Base-by-base conservation (phyloP, 2,888 invertebrate genomes). In the Cataglyphis rosenhaueri region DNA sequence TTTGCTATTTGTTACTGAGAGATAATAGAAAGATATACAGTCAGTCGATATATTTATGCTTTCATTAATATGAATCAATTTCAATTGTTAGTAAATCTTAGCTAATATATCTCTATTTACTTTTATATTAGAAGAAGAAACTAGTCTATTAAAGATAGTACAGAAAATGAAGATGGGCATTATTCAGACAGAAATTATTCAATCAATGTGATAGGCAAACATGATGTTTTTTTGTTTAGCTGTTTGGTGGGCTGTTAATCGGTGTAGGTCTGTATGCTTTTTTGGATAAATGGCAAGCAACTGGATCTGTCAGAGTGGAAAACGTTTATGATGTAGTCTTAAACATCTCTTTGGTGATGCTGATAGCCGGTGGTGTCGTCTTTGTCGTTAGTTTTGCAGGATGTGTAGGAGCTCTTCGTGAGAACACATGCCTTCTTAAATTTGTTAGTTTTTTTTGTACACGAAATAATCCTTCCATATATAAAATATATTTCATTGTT, bases 311-410 rank as follows among this genome's bases (percentile, higher is more conserved):
- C 55, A 97, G 97, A 94, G 95, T 97, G 89, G 97, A 98, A 92
- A 98, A 97, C 73, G 96, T 99, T 15, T 98, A 98, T 93, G 98
- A 99, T 95, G 96, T 98, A 57, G 97, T 98, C 88, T 95, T 99
- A 78, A 98, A 99, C 94, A 97, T 99, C 90, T 98, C 98, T 35
- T 95, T 99, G 83, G 97, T 99, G 78, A 97, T 99, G 95, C 97
- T 98, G n/a, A 96, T 98, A 82, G 96, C 98, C 83, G 98, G 99
- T 3, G 97, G 97, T 48, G 97, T 98, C 9, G 97, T 99, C n/a
- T 99, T 99, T 95, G 96, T 98, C 73, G 98, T 99, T 76, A 98
- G 98, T 94, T 99, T 98, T 94, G 97, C 98, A 29, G 99, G 99
- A 8, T 99, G 98, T 94, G 97, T 99, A 18, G 99, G 98, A 64